Evolutionary conservation across 2,113 vertebrate species (phyloP), one percentile per base, ranked within the genome.

Genomic region (Zosterops lateralis): DNA sequence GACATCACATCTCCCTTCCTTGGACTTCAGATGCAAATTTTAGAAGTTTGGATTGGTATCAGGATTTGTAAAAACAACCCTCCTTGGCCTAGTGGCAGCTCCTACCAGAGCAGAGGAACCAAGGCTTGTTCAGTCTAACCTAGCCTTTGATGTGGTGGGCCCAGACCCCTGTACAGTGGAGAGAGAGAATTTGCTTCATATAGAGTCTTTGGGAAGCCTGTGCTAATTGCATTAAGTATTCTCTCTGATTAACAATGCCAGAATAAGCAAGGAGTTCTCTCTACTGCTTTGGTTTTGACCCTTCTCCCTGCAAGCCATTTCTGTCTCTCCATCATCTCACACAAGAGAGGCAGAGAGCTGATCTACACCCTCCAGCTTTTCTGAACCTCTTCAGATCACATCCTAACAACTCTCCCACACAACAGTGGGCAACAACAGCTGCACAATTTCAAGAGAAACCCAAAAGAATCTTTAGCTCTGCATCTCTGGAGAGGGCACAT

Each of bases 181-280:
- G 20, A 34, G 40, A 84, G 34, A 4, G 12, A 65, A n/a, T 68
- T 93, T 42, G 5, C 53, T 87, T 82, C 45, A 42, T 21, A 34
- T 0, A 28, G 24, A 67, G 22, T 26, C 77, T 50, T 76, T 40
- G 66, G 21, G 25, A 45, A 84, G 13, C 51, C 50, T 75, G 68
- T 74, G 54, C 26, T 79, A 87, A 87, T 84, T 81, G 66, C 47
- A 54, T 50, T 22, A 86, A 84, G 6, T 31, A 54, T 60, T 85
- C n/a, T 57, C 26, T 57, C 81, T 68, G 66, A 91, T 92, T 82
- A 82, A 68, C 4, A 6, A 72, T 50, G n/a, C 22, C 31, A 92
- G n/a, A 38, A 38, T 31, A 81, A 90, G 51, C 14, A 56, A 73
- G n/a, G 34, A 84, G 45, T 11, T 72, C 26, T 84, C 62, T 61